phyloP scores from a whole-genome alignment of 2,113 vertebrate species.

The Oxygymnocypris stewartii region DNA sequence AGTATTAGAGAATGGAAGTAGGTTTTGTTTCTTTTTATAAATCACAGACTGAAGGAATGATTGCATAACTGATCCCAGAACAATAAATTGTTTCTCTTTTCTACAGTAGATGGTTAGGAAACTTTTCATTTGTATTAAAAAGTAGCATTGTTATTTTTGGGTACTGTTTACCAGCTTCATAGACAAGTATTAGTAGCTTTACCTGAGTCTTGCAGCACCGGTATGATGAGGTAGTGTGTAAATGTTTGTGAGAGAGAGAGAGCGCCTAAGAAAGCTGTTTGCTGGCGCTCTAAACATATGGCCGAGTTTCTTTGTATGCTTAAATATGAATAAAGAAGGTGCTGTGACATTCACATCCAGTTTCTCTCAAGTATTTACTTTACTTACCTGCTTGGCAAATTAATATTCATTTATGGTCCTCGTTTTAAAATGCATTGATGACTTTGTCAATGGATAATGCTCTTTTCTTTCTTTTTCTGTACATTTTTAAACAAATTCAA shows the following conservation, averaged over 20 bases:
- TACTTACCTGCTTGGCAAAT: not conserved
- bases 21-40: not conserved
- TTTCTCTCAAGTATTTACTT: conserved; percentile 9
- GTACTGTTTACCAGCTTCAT: conserved; percentile 64
- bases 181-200: conserved; percentile 63
- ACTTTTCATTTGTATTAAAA: conserved; percentile 69
- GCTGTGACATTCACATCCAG: not conserved
- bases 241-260: not conserved
- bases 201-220: conserved; percentile 50
- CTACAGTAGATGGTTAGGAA: conserved; percentile 58
- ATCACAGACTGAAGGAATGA: conserved; percentile 31
- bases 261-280: not conserved
- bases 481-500: not conserved
- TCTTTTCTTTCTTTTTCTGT: not conserved
- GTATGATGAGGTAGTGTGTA: conserved; percentile 10
- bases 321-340: conserved; percentile 35
- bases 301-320: conserved; percentile 10
- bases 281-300: not conserved
- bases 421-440: not conserved
- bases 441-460: not conserved
- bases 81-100: conserved; percentile 48
- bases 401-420: not conserved
- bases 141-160: conserved; percentile 51
- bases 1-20: conserved; percentile 48
- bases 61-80: conserved; percentile 44